Evolutionary conservation across 2,113 vertebrate species (phyloP), one percentile per base, ranked within the genome.

Genomic region (Neotoma lepida): DNA sequence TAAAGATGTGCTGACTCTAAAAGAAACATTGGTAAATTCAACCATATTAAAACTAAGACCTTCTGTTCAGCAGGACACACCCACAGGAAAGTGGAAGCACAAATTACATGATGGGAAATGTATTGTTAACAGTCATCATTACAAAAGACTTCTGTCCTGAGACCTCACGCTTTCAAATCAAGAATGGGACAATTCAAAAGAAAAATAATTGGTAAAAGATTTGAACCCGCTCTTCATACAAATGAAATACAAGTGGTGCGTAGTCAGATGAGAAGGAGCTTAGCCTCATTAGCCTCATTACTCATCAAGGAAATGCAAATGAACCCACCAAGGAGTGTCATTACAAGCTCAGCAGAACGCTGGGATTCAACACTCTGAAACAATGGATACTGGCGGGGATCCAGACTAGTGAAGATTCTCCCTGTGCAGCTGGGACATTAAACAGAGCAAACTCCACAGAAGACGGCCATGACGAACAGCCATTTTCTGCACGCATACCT

Each of bases 301-400:
- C 41, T 86, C 46, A 91, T 63, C 68, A 90, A 84, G 84, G 41
- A 94, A 91, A 96, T 82, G 63, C 64, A 93, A 81, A 88, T 33
- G 30, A 73, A 93, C 68, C 10, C 15, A 80, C 35, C 58, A 81
- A 41, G 46, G 51, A 86, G 46, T 71, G 44, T 64, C 1, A 14
- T 28, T 30, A 33, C 17, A 73, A 28, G 70, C 54, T 64, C 24
- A 51, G n/a, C 24, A 18, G 26, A 86, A 64, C 30, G 17, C 64
- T 87, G 20, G 46, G 86, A 44, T 76, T 28, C 74, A 58, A 64
- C 46, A 56, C 30, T 44, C 63, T 39, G 68, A 87, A 86, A 70
- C 49, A 58, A 15, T 13, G 15, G 28, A 18, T 63, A 18, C 33
- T 88, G 80, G 13, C 44, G 33, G 61, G 51, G 41, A 44, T 61